Percentiles rank a stretch among this genome's conserved stretches.
Evolutionary conservation across 1,140 invertebrate genomes (phyloP).

Genomic region (Mactra quadrangularis): DNA sequence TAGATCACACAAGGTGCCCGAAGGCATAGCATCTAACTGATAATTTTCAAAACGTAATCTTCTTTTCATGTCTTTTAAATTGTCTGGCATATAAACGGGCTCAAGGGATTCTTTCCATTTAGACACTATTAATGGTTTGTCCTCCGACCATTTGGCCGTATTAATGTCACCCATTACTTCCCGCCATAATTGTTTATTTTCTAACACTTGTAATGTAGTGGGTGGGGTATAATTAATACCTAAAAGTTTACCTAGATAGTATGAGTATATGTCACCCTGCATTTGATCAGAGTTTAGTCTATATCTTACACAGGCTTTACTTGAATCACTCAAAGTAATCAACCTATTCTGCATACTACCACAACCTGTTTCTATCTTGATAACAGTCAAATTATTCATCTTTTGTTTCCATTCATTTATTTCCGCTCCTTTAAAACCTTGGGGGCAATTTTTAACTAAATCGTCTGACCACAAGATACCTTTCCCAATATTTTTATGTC

Average conservation of each 20-base stretch:
- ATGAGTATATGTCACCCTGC: constrained; percentile 94
- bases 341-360: constrained; percentile 94
- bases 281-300: constrained; percentile 95
- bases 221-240: constrained; percentile 91
- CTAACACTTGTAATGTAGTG: constrained; percentile 88
- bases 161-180: constrained; percentile 88
- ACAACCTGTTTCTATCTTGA: constrained; percentile 91
- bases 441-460: constrained; percentile 88
- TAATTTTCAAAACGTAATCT: constrained; percentile 66
- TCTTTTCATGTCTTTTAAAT: constrained; percentile 84
- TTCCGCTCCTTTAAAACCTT: constrained; percentile 87
- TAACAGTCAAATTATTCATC: constrained; percentile 86
- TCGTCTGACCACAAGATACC: constrained; percentile 90
- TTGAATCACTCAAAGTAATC: constrained; percentile 90
- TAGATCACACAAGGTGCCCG: constrained; percentile 87
- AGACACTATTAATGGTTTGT: constrained; percentile 86
- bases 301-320: constrained; percentile 90
- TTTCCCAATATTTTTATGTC: constrained; percentile 71
- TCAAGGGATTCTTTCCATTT: constrained; percentile 87
- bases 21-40: constrained; percentile 66
- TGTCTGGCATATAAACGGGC: constrained; percentile 87
- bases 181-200: constrained; percentile 88
- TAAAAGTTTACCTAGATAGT: constrained; percentile 90
- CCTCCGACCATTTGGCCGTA: constrained; percentile 88
- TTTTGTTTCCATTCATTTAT: constrained; percentile 88